A percentile compares a stretch with the other conserved stretches of the same genome.
Conservation (phyloP, 2,797 vertebrate genomes). For the Adrianichthys oophorus region DNA sequence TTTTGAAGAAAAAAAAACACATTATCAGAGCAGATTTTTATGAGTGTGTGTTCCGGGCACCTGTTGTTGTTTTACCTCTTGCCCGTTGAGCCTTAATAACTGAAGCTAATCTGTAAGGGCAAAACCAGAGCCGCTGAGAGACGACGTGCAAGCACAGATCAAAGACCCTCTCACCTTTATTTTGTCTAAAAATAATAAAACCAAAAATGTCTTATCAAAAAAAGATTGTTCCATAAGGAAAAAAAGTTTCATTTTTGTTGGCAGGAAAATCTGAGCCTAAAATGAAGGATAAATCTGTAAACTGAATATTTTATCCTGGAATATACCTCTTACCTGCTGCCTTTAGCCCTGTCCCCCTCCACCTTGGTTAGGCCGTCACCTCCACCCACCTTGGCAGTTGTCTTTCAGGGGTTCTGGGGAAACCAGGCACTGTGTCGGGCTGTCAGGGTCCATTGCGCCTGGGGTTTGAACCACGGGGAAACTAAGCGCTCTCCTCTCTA, state of each 20-base stretch:
- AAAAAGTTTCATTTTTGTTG: no score
- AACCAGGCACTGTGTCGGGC: constrained; percentile 53
- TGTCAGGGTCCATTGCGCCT: constrained; percentile 44
- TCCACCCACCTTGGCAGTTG: not conserved
- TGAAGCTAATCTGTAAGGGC: constrained; percentile 65
- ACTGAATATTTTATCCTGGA: not conserved
- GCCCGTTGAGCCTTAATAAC: constrained; percentile 79
- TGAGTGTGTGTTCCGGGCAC: constrained; percentile 72
- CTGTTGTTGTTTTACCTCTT: constrained; percentile 71
- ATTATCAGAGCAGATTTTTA: constrained; percentile 70
- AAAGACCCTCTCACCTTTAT: not conserved
- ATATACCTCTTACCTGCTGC: not conserved
- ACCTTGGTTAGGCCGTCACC: no score
- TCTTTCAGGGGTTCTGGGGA: constrained; percentile 50
- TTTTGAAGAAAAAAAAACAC: constrained; percentile 57
- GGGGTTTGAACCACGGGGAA: constrained; percentile 43
- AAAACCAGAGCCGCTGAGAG: constrained; percentile 48
- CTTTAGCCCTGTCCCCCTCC: not conserved
- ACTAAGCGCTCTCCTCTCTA: constrained; percentile 47
- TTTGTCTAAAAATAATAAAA: no score
- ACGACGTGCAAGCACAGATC: not conserved
- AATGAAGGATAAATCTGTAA: no score
- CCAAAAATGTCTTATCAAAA: no score
- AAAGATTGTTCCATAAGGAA: no score
- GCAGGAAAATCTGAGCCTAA: no score